Evolutionary conservation across 2,797 vertebrate species (phyloP).

Genomic region (Manis javanica): DNA sequence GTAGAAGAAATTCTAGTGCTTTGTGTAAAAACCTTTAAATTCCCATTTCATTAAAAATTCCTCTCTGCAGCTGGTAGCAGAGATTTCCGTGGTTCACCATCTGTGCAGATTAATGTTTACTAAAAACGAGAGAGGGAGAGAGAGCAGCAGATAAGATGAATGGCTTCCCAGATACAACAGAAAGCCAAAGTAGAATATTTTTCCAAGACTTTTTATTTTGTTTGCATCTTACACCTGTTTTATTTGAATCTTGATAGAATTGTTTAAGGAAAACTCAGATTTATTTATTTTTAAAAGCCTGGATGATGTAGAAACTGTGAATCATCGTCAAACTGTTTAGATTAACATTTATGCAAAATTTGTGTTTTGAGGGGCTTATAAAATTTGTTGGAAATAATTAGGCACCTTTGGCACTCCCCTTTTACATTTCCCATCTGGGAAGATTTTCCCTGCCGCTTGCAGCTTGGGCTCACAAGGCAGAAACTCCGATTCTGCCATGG

Average conservation of each 20-base stretch:
- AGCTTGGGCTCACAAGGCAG: slow-evolving; percentile 1
- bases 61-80: slow-evolving; percentile 88
- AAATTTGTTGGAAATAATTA: slow-evolving; percentile 59
- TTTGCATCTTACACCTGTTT: slow-evolving; percentile 83
- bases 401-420: neutral
- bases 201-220: slow-evolving; percentile 56
- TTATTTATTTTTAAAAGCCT: slow-evolving; percentile 70
- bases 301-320: slow-evolving; percentile 66
- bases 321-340: slow-evolving; percentile 45
- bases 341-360: slow-evolving; percentile 48
- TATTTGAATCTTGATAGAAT: slow-evolving; percentile 77
- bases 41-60: slow-evolving; percentile 91
- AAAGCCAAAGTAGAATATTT: slow-evolving; percentile 79
- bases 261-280: slow-evolving; percentile 77
- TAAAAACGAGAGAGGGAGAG: slow-evolving; percentile 80
- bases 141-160: slow-evolving; percentile 85
- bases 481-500: neutral
- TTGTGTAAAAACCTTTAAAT: slow-evolving; percentile 89
- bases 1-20: slow-evolving; percentile 83
- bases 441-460: neutral
- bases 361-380: neutral
- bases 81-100: slow-evolving; percentile 90
- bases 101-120: slow-evolving; percentile 91
- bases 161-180: slow-evolving; percentile 84
- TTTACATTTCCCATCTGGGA: neutral